Evolutionary conservation across 1,140 invertebrate species (phyloP), one percentile per base, ranked within the genome.

Genomic region (Pristionchus pacificus): DNA sequence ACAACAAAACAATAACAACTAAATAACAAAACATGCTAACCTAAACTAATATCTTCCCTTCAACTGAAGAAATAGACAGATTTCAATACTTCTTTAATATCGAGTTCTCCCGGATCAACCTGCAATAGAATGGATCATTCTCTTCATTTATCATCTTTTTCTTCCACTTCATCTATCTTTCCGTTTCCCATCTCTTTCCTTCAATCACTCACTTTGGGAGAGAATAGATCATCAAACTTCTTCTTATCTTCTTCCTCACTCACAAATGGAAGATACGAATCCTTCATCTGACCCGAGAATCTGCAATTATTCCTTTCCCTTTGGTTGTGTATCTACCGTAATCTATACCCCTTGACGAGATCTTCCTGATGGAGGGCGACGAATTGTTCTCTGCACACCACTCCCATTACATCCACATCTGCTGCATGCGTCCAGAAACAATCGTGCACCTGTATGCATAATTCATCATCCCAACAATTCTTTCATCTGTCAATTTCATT

Each of bases 361-460:
- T 94, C 93, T 81, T 95, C 87, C 25, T 90, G 91, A 85, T 99
- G 95, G 10, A 99, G 87, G 0, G 90, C 89, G 14, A 98, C 91
- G 87, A 99, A 99, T 85, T 98, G 93, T 84, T 98, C 90, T 57
- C 96, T 88, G 81, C 94, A 98, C 65, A 92, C 92, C 88, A 89
- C 88, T 85, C 94, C 98, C 93, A 99, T 94, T 27, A 87, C 84
- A 68, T 92, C 88, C 25, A 97, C 91, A 66, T 90, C 89, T 68
- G 86, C 88, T 0, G 95, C 89, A 87, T 99, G 97, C 10, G 96
- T 98, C 97, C 97, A 99, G 86, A 91, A 99, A 84, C 95, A 98
- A 86, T 99, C 97, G 84, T 99, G 97, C 15, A 99, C 94, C 6
- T 49, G 19, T 49, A 49, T 6, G 19, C 6, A 49, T 49, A 10